Percentiles rank a stretch among this genome's conserved stretches.
These are phyloP conservation scores for Phenganax stokvisi DNA, from an alignment of 92 coral and sea anemone species.

Conservation along the genomic window DNA sequence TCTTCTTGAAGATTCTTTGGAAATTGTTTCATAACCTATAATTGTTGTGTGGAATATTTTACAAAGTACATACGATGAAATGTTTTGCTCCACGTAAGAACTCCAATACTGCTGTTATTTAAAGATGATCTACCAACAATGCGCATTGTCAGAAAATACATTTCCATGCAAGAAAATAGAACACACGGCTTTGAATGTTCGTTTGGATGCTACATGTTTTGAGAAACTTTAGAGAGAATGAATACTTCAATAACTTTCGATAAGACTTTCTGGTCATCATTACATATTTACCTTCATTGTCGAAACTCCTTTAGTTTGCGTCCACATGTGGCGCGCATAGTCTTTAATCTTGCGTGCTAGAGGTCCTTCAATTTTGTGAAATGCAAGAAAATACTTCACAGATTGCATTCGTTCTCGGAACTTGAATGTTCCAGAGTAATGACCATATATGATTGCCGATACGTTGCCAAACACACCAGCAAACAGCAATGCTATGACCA, in stretches of 20 bases:
- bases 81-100: no score
- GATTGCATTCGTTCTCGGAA: slow-evolving; percentile 86
- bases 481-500: slow-evolving; percentile 79
- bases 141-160: no score
- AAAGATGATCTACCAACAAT: no score
- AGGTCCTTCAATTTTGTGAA: slow-evolving; percentile 84
- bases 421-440: slow-evolving; percentile 95
- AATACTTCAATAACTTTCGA: no score
- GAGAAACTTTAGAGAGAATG: no score
- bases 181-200: no score
- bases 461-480: slow-evolving; percentile 98
- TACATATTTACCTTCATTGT: slow-evolving; percentile 66
- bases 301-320: slow-evolving; percentile 95
- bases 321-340: slow-evolving; percentile 95
- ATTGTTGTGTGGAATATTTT: no score
- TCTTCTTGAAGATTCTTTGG: slow-evolving; percentile 97
- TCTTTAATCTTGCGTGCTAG: slow-evolving; percentile 90
- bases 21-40: slow-evolving; percentile 79
- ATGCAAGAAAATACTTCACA: slow-evolving; percentile 82
- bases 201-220: no score
- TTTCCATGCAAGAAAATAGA: no score
- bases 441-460: slow-evolving; percentile 97
- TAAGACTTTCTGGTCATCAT: no score
- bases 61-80: no score
- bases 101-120: no score